These are phyloP conservation scores for Cyprinodon diabolis DNA, from an alignment of 2,797 vertebrate species.

Conservation along the genomic window DNA sequence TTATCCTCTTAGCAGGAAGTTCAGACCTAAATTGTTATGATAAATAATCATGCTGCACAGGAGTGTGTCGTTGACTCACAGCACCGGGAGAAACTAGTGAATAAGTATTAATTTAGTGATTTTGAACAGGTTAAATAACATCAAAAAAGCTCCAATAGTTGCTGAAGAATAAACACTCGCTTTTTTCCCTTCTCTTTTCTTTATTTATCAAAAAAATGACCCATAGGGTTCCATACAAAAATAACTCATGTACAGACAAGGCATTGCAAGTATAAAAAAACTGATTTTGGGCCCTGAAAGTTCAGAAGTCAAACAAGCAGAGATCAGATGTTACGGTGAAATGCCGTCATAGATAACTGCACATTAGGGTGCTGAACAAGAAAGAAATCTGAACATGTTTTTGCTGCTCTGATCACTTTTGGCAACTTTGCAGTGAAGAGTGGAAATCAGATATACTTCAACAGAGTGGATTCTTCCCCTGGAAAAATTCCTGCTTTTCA, in stretches of 20 bases:
- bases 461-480: neutral
- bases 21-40: neutral
- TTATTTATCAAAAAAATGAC: constrained; percentile 67
- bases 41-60: too few species aligned
- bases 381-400: neutral
- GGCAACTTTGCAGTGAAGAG: neutral
- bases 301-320: constrained; percentile 28
- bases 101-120: neutral
- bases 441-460: constrained; percentile 23
- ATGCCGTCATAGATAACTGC: constrained; percentile 49
- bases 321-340: constrained; percentile 40
- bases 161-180: neutral
- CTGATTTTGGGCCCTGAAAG: constrained; percentile 37
- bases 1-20: neutral
- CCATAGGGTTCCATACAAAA: constrained; percentile 82
- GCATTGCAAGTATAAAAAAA: constrained; percentile 47
- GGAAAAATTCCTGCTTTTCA: constrained; percentile 2
- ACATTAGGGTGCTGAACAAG: constrained; percentile 38
- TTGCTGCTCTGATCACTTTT: neutral
- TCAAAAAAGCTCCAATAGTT: too few species aligned
- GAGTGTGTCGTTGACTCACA: neutral
- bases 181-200: constrained; percentile 47
- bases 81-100: neutral
- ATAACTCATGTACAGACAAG: constrained; percentile 58
- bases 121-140: neutral